A percentile compares a stretch with the other conserved stretches of the same genome.
Conservation (phyloP, 2,888 invertebrate genomes). For the Drepana falcataria region DNA sequence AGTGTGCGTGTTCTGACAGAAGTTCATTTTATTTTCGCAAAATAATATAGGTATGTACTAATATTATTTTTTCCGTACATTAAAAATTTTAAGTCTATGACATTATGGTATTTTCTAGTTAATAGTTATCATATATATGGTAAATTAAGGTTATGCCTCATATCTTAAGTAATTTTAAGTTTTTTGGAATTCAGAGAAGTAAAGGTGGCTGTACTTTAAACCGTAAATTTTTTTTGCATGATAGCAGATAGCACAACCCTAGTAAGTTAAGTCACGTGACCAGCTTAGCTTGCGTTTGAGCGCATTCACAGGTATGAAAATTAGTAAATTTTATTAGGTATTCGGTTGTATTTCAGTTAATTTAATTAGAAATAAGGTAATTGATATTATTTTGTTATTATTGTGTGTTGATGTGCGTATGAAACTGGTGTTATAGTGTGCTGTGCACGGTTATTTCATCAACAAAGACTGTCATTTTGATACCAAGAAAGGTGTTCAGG, state of each 20-base stretch:
- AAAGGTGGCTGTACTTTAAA: not conserved
- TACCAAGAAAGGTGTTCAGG: slow-evolving; percentile 82
- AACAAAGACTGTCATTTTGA: slow-evolving; percentile 80
- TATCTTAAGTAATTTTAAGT: slow-evolving; percentile 14
- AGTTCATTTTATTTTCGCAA: too few species aligned
- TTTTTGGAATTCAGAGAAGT: not conserved
- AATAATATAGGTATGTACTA: too few species aligned
- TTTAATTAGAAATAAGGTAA: slow-evolving; percentile 63
- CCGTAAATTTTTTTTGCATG: slow-evolving; percentile 11
- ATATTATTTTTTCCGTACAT: too few species aligned
- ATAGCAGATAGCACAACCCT: slow-evolving; percentile 53
- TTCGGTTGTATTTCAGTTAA: slow-evolving; percentile 56
- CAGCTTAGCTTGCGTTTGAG: slow-evolving; percentile 84
- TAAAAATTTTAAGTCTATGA: too few species aligned
- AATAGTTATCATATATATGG: too few species aligned
- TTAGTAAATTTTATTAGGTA: slow-evolving; percentile 69
- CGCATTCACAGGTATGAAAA: slow-evolving; percentile 84
- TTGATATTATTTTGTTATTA: slow-evolving; percentile 33
- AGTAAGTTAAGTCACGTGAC: slow-evolving; percentile 81
- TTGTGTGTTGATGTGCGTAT: slow-evolving; percentile 55
- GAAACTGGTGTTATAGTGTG: slow-evolving; percentile 54
- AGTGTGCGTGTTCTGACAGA: too few species aligned
- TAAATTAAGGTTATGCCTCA: too few species aligned
- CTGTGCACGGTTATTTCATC: slow-evolving; percentile 60
- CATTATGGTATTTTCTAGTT: too few species aligned